A percentile compares a stretch with the other conserved stretches of the same genome.
These are phyloP conservation scores for Chymomyza fuscimana DNA, from an alignment of 2,888 invertebrate genomes.

Conservation along the genomic window DNA sequence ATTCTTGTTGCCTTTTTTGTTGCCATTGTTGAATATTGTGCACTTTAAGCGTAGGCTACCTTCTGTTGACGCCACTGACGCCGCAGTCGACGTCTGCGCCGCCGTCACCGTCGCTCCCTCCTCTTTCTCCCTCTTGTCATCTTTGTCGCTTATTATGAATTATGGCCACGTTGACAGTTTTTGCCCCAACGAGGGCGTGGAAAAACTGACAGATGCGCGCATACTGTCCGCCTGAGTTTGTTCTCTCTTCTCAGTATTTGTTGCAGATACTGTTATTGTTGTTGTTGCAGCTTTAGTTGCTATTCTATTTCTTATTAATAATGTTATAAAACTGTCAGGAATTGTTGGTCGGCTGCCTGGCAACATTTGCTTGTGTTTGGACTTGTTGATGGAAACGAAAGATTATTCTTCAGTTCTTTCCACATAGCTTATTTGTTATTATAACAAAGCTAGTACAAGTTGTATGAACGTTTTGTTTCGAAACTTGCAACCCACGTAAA, in stretches of 20 bases:
- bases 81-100: neutral
- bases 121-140: conserved; percentile 28
- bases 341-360: neutral
- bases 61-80: neutral
- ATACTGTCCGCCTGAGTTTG: conserved; percentile 13
- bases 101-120: neutral
- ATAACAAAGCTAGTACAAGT: neutral
- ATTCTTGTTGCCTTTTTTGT: conserved; percentile 16
- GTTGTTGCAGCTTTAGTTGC: conserved; percentile 15
- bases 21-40: conserved; percentile 6
- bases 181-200: conserved; percentile 69
- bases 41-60: conserved; percentile 30
- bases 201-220: conserved; percentile 72
- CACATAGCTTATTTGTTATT: neutral
- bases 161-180: conserved; percentile 73
- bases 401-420: neutral
- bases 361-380: neutral
- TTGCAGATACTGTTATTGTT: conserved; percentile 30
- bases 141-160: conserved; percentile 63
- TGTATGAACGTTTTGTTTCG: neutral
- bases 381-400: neutral
- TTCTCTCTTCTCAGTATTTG: neutral
- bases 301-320: conserved; percentile 67
- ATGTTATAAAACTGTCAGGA: conserved; percentile 69
- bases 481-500: neutral